Evolutionary conservation across 2,888 invertebrate genomes (phyloP).

Genomic region (Agrotis exclamationis): DNA sequence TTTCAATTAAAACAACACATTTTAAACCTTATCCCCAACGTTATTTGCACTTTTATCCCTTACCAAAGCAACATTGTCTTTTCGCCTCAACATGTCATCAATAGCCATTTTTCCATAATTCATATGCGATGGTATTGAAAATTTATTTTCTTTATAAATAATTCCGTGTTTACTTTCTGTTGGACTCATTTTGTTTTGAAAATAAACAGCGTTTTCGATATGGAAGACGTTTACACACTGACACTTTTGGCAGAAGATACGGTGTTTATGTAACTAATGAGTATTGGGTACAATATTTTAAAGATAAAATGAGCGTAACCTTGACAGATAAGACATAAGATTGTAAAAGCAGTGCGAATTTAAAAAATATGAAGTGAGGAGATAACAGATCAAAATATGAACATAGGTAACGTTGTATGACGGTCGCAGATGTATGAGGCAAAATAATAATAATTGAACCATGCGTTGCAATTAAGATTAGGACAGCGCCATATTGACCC

Average conservation of each 20-base stretch:
- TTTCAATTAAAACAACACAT: slow-evolving; percentile 36
- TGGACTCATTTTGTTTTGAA: slow-evolving; percentile 42
- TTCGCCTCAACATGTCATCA: slow-evolving; percentile 69
- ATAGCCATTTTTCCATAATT: slow-evolving; percentile 77
- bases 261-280: slow-evolving; percentile 18
- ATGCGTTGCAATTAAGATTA: no score
- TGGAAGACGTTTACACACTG: slow-evolving; percentile 18
- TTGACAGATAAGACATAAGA: slow-evolving; percentile 41
- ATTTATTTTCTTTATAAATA: slow-evolving; percentile 71
- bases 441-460: no score
- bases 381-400: neutral
- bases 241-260: neutral
- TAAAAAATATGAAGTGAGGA: neutral
- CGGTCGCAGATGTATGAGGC: no score
- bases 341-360: neutral
- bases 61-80: slow-evolving; percentile 77
- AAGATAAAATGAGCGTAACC: slow-evolving; percentile 29
- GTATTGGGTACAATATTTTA: neutral
- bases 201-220: slow-evolving; percentile 12
- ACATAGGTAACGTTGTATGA: neutral
- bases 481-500: no score
- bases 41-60: slow-evolving; percentile 45
- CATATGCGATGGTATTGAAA: slow-evolving; percentile 73
- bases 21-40: neutral
- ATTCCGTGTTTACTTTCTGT: slow-evolving; percentile 56